These are phyloP conservation scores for Holothuria glaberrima DNA, from an alignment of 35 echinoderm and acorn worm species.

Conservation along the genomic window DNA sequence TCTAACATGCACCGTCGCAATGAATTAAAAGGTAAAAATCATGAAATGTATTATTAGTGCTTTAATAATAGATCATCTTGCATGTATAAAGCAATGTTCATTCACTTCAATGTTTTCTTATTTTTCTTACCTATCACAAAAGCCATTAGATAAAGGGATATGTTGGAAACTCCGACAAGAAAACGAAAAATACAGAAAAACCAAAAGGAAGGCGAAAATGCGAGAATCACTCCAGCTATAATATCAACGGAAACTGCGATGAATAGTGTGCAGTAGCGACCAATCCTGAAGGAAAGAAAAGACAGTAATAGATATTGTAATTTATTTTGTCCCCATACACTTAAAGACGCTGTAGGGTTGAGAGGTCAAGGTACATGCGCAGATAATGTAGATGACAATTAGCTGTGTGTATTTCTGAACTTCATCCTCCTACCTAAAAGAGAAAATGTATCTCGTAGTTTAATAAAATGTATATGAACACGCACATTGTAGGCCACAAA, in stretches of 20 bases:
- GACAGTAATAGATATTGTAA: neutral
- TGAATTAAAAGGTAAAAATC: no score
- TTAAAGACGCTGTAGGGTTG: neutral
- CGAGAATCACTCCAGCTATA: neutral
- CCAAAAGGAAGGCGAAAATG: constrained; percentile 45
- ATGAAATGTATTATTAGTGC: no score
- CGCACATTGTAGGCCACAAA: no score
- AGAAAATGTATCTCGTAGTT: no score
- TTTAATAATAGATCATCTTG: no score
- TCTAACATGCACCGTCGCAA: neutral
- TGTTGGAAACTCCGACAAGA: constrained; percentile 39
- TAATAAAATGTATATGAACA: no score
- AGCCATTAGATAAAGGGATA: constrained; percentile 27
- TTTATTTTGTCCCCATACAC: no score
- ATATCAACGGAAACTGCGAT: constrained; percentile 19
- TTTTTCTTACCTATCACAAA: constrained; percentile 58
- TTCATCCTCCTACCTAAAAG: no score
- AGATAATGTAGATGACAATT: neutral
- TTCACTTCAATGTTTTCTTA: no score
- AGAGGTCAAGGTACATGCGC: neutral
- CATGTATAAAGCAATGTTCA: no score
- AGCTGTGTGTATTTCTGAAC: no score
- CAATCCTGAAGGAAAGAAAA: constrained; percentile 42
- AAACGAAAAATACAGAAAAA: constrained; percentile 55
- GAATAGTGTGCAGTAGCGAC: constrained; percentile 48